Evolutionary conservation across 1,140 invertebrate species (phyloP), one percentile per base, ranked within the genome.

Genomic region (Reticulitermes speratus): DNA sequence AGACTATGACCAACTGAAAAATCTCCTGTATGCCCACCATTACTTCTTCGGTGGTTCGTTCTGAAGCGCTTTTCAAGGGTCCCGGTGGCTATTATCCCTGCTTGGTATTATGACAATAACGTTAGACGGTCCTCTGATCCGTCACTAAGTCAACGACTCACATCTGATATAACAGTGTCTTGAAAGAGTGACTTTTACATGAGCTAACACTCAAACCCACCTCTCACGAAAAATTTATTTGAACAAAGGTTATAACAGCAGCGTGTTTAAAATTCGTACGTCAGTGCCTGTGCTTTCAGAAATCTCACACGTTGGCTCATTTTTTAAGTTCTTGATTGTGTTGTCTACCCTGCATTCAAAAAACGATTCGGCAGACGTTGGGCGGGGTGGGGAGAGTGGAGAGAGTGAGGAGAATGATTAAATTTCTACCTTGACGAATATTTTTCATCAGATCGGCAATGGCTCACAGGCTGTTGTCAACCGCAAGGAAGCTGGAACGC

Each of bases 401-500:
- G 7, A 0, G 16, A 0, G 65, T 75, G 52, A 7, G 7, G n/a
- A 30, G 65, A 16, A 75, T 75, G 65, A 12, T n/a, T 30, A 16
- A 8, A 6, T 75, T 75, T 30, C 1, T 7, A 0, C 65, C 3
- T 30, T 30, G 1, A 30, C 7, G 7, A 75, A 30, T 75, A 75
- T 30, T 6, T 75, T 75, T 30, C 65, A 75, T 75, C n/a, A 75
- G 65, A 75, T 30, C 14, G 7, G 21, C n/a, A 48, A 89, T 89
- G 88, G 88, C 88, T 75, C 86, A 87, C 38, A 84, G 88, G 83
- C 69, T 89, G n/a, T 82, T 88, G 44, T 84, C 84, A n/a, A 87
- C 88, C 14, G 87, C 88, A 32, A 86, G 87, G 69, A 87, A 87
- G 69, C 52, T 89, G 69, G 91, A 91, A 87, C 90, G 89, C 87